Conservation (phyloP, 2,888 invertebrate species). For the Pseudococcus viburni region DNA sequence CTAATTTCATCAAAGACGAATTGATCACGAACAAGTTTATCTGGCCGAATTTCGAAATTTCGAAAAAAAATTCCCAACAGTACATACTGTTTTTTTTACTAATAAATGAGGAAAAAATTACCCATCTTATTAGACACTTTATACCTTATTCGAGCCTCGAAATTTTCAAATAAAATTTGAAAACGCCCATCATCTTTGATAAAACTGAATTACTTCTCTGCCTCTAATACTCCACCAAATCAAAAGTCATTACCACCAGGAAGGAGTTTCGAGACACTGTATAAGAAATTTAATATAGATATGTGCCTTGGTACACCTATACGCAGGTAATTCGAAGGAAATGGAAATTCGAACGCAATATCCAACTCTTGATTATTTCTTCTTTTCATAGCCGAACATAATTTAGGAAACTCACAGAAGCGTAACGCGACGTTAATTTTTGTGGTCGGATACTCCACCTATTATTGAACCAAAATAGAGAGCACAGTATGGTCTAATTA, state of each 20-base stretch:
- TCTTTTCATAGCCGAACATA: conserved; percentile 12
- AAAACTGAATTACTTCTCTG: too few relatives aligned
- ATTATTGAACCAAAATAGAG: neutral
- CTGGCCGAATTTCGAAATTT: too few relatives aligned
- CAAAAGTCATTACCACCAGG: neutral
- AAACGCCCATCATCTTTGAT: too few relatives aligned
- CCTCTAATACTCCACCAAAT: neutral
- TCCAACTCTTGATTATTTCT: conserved; percentile 15
- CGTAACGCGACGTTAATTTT: conserved; percentile 49
- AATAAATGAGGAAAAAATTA: too few relatives aligned
- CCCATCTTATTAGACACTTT: too few relatives aligned
- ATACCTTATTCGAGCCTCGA: too few relatives aligned
- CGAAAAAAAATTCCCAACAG: too few relatives aligned
- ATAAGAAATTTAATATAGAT: neutral
- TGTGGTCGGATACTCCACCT: conserved; percentile 58
- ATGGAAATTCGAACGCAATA: conserved; percentile 38
- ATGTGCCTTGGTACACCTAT: neutral
- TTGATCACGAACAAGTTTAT: too few relatives aligned
- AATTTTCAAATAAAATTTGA: too few relatives aligned
- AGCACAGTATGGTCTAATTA: conserved; percentile 14
- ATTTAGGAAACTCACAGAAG: conserved; percentile 52
- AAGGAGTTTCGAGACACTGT: neutral
- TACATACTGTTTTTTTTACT: too few relatives aligned
- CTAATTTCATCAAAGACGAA: too few relatives aligned
- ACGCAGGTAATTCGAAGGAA: neutral